phyloP scores from a whole-genome alignment of 2,888 invertebrate genomes.

The Augochlorella aurata region DNA sequence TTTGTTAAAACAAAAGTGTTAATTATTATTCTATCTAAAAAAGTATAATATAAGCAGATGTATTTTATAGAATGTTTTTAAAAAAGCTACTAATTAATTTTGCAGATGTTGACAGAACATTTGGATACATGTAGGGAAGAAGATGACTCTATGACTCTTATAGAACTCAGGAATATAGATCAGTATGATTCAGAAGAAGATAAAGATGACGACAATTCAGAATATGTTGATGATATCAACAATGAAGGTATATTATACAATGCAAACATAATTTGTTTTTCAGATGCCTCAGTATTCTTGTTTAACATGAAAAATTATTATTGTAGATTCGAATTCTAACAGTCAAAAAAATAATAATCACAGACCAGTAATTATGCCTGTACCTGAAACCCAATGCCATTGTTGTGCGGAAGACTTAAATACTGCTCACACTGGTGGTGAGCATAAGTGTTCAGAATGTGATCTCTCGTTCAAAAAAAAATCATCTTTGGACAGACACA shows the following conservation, averaged over 20 bases:
- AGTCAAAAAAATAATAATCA: conserved; percentile 64
- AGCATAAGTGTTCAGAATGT: conserved; percentile 85
- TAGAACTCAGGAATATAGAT: conserved; percentile 73
- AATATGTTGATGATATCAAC: conserved; percentile 40
- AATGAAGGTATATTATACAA: conserved; percentile 22
- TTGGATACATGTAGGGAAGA: conserved; percentile 79
- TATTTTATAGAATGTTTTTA: background rate
- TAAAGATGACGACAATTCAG: conserved; percentile 65
- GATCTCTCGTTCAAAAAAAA: conserved; percentile 88
- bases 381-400: conserved; percentile 82
- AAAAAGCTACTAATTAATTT: conserved; percentile 18
- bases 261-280: background rate
- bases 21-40: background rate
- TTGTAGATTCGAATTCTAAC: conserved; percentile 55
- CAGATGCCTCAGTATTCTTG: background rate
- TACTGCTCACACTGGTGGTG: conserved; percentile 84
- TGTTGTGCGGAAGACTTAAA: conserved; percentile 85
- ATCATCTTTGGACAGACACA: conserved; percentile 86
- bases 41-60: background rate
- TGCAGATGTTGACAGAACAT: conserved; percentile 77
- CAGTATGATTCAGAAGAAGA: conserved; percentile 73
- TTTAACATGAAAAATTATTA: background rate
- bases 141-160: conserved; percentile 74
- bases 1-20: conserved; percentile 1
- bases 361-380: conserved; percentile 71